Evolutionary conservation across 2,797 vertebrate genomes (phyloP).

Genomic region (Oreortyx pictus): DNA sequence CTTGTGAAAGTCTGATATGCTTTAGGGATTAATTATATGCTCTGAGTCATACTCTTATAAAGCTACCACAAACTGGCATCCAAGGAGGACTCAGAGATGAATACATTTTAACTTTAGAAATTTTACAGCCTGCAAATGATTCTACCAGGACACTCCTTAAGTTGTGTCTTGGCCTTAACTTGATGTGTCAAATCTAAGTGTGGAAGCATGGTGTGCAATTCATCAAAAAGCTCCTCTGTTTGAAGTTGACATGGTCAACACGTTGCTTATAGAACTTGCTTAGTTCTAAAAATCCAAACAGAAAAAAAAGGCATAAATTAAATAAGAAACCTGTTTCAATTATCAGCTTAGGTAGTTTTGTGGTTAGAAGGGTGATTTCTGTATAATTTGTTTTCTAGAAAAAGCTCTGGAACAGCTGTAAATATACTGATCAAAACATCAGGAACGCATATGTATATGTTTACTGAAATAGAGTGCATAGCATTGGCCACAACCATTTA

Average conservation of each 20-base stretch:
- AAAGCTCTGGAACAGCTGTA: not conserved
- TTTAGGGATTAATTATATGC: constrained; percentile 35
- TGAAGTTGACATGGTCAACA: not conserved
- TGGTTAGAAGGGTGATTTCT: not conserved
- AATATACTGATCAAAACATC: not conserved
- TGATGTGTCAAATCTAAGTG: not conserved
- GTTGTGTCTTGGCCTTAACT: not conserved
- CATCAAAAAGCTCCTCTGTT: not conserved
- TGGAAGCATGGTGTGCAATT: not conserved
- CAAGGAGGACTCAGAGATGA: not conserved
- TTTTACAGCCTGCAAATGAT: not conserved
- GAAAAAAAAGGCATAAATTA: not conserved
- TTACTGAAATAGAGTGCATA: not conserved
- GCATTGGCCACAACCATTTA: not conserved
- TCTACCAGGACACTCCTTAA: not conserved
- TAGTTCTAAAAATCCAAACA: not conserved
- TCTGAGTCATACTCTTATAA: constrained; percentile 11
- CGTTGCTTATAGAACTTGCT: fast-evolving
- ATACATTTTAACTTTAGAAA: not conserved
- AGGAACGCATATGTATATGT: not conserved
- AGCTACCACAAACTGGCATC: not conserved
- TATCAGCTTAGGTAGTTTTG: not conserved
- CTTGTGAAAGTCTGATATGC: constrained; percentile 15
- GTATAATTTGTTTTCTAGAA: not conserved
- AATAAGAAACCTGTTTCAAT: not conserved